Evolutionary conservation across 2,888 invertebrate genomes (phyloP).

Genomic region (Ophraella communa): DNA sequence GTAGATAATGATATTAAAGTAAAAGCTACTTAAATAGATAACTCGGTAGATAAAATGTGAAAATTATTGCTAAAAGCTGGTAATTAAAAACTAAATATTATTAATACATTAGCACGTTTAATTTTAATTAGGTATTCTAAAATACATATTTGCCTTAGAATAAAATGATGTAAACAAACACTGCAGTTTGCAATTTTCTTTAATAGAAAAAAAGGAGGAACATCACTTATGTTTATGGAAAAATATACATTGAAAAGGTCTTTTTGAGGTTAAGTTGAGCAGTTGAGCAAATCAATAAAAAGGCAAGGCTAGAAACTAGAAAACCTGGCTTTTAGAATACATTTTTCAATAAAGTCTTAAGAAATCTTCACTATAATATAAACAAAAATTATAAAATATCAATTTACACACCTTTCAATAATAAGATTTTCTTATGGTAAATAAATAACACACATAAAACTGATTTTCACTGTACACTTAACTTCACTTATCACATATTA

Average conservation of each 20-base stretch:
- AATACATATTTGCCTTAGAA: neutral
- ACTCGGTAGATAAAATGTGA: no score
- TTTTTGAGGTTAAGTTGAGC: conserved; percentile 31
- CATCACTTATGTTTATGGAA: neutral
- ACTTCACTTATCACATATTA: conserved; percentile 31
- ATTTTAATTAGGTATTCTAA: no score
- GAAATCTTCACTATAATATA: conserved; percentile 18
- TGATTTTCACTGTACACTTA: conserved; percentile 11
- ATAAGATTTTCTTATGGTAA: conserved; percentile 16
- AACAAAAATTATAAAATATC: conserved; percentile 7
- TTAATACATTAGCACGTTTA: no score
- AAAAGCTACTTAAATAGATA: no score
- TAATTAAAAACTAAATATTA: no score
- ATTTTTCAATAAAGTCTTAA: neutral
- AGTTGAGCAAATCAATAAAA: conserved; percentile 36
- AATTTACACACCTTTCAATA: conserved; percentile 31
- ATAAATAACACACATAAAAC: conserved; percentile 26
- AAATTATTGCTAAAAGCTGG: no score
- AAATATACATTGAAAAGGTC: neutral
- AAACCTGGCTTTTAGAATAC: neutral
- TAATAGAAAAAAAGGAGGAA: no score
- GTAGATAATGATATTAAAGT: no score
- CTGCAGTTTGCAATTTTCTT: neutral
- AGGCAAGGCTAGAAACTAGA: conserved; percentile 30
- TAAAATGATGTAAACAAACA: neutral